Conservation (phyloP, 2,888 invertebrate genomes). For the Mesoligia furuncula region DNA sequence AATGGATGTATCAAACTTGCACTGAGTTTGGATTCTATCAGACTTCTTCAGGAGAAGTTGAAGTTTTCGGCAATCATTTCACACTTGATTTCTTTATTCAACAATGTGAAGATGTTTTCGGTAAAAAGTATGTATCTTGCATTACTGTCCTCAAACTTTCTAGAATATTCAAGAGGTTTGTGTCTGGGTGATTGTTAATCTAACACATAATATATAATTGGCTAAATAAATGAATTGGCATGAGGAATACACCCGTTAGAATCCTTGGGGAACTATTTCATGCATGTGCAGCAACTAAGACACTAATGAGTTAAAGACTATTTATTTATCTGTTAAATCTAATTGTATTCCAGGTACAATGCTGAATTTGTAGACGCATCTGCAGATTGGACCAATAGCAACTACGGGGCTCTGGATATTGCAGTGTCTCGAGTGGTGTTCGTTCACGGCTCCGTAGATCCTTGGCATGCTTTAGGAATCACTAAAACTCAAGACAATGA, state of each 20-base stretch:
- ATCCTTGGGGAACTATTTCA: background rate
- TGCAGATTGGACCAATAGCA: conserved; percentile 93
- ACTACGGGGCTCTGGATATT: conserved; percentile 94
- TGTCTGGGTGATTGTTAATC: background rate
- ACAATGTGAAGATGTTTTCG: conserved; percentile 96
- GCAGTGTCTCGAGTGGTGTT: conserved; percentile 94
- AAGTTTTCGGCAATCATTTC: conserved; percentile 94
- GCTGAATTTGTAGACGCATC: conserved; percentile 90
- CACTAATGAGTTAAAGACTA: background rate
- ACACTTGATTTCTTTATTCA: conserved; percentile 94
- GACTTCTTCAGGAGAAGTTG: conserved; percentile 93
- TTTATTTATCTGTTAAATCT: background rate
- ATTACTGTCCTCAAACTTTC: background rate
- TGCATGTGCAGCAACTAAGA: background rate
- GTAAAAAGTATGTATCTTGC: conserved; percentile 90
- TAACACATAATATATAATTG: background rate
- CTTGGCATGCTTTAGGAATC: conserved; percentile 96
- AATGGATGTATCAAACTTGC: conserved; percentile 98
- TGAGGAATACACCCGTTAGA: background rate
- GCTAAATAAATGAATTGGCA: background rate
- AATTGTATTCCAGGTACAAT: conserved; percentile 88
- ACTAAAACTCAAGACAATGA: conserved; percentile 88
- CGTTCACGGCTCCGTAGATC: conserved; percentile 97
- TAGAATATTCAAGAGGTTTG: background rate
- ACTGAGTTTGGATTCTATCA: conserved; percentile 99